Evolutionary conservation across 1,140 invertebrate species (phyloP), one percentile per base, ranked within the genome.

Genomic region (Bombus haemorrhoidalis): DNA sequence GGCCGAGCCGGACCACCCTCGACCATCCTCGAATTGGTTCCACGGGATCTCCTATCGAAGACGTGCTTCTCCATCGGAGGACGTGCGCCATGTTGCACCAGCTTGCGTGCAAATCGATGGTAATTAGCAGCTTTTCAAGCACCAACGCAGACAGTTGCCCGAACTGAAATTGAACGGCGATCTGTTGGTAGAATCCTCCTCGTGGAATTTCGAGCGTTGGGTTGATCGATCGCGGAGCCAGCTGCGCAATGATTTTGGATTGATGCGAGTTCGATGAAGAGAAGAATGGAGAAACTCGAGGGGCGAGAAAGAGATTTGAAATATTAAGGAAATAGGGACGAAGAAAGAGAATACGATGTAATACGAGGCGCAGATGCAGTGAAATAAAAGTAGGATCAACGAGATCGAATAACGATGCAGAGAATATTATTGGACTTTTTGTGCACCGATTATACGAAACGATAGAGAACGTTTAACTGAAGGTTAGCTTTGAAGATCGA

Each of bases 81-180:
- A 6, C 32, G 37, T 43, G 64, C n/a, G 28, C 13, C 62, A 57
- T 43, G 34, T 77, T n/a, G 32, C 34, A 5, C 15, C n/a, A 34
- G n/a, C n/a, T 53, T 53, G 41, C 53, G n/a, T 43, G 13, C 15
- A 66, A 83, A 77, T 83, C 41, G 32, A 69, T 83, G 43, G 83
- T 79, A 90, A 90, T 90, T 89, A 90, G 68, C 66, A 53, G 71
- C 74, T 85, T 78, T 85, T 75, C 75, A 77, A 76, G 78, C 68
- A 66, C 66, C 69, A 13, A 10, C 5, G 22, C 12, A 4, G 2
- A 41, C 69, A n/a, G 25, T 15, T 41, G 25, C 22, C 6, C 28
- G 28, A 15, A 18, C 5, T 22, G 13, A 2, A n/a, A 15, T 73
- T 32, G 37, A 41, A 71, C 41, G 5, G 15, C 15, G 10, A 73